Evolutionary conservation across 2,888 invertebrate species (phyloP), one percentile per base, ranked within the genome.

Genomic region (Drosophila tripunctata): DNA sequence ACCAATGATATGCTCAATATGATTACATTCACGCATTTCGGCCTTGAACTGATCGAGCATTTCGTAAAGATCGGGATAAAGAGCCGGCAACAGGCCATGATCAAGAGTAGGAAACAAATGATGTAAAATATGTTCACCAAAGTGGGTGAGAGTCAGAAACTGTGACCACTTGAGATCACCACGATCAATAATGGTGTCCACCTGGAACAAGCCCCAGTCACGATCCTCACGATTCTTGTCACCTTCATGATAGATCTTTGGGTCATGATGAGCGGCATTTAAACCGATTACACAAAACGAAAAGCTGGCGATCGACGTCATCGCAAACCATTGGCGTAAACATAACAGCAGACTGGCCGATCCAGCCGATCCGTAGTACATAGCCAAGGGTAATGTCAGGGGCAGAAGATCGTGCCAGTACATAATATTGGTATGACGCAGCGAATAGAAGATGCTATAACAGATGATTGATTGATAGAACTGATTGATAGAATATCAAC

Each of bases 91-190:
- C 58, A 94, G 93, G 0, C 94, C 94, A 81, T 96, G 96, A 88
- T 96, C 96, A 27, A 97, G 81, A 0, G 96, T 95, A 0, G 96
- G 96, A 78, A 96, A 95, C 15, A 96, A 91, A 90, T 97, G 97
- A 89, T 97, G 96, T 1, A 96, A 91, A 0, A 93, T 93, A 87
- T 97, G 97, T 62, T 95, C 94, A 0, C 96, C 96, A 80, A 96
- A 96, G 64, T 94, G 93, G 0, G 95, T 95, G 52, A 96, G 89
- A 0, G 94, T 93, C 66, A 95, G 91, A 87, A 95, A 94, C 66
- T 94, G 93, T 36, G 93, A 94, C 10, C 94, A 93, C 7, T 94
- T 93, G 62, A 94, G 92, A 67, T 96, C 94, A 15, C 93, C 92
- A 67, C 96, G 93, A 87, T 96, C 96, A 24, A 94, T 93, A 0